Conservation (phyloP, 1,140 invertebrate genomes). For the Spodoptera frugiperda region DNA sequence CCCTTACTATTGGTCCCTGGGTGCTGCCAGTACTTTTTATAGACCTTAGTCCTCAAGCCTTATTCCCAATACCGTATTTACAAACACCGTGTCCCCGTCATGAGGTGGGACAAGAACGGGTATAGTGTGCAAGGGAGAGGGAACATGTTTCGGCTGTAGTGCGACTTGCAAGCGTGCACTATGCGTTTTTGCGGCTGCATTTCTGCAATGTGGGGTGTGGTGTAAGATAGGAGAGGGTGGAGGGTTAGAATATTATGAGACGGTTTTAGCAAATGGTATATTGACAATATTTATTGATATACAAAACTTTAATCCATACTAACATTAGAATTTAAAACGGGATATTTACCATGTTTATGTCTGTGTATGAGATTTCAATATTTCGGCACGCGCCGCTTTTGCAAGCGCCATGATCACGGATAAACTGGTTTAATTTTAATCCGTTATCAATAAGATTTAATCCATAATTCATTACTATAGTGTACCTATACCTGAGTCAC, state of each 20-base stretch:
- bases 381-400: no score
- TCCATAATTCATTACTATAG: no score
- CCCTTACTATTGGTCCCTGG: not conserved
- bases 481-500: no score
- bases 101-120: constrained; percentile 59
- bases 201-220: constrained; percentile 68
- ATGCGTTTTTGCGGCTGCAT: constrained; percentile 79
- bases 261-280: no score
- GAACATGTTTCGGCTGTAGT: constrained; percentile 63
- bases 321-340: no score
- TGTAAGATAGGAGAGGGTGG: constrained; percentile 51
- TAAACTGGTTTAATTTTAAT: no score
- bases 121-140: constrained; percentile 58
- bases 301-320: no score
- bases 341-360: no score
- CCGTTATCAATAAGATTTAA: no score
- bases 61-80: constrained; percentile 51
- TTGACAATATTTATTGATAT: no score
- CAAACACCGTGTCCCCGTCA: constrained; percentile 53
- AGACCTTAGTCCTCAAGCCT: not conserved
- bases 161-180: constrained; percentile 73
- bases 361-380: no score
- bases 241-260: not conserved
- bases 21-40: constrained; percentile 15
- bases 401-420: no score